Conservation (phyloP, 2,113 vertebrate genomes). For the Pelodiscus sinensis region DNA sequence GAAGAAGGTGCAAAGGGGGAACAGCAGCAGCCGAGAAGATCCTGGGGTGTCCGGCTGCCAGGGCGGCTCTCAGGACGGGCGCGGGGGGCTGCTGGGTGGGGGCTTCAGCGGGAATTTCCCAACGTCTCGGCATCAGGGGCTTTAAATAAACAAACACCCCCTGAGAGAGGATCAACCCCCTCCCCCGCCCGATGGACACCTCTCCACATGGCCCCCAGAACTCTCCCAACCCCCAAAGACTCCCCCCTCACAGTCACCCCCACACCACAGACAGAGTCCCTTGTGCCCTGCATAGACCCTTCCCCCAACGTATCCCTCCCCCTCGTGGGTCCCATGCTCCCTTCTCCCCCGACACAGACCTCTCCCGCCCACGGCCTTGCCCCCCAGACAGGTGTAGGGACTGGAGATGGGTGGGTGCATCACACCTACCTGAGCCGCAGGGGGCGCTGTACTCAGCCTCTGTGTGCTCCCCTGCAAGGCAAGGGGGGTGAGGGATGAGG, state of each 20-base stretch:
- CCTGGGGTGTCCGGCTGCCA: background rate
- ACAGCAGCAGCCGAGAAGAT: background rate
- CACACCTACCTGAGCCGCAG: slow-evolving; percentile 41
- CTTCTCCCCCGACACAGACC: background rate
- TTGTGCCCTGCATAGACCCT: background rate
- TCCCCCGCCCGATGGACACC: background rate
- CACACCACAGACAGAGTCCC: background rate
- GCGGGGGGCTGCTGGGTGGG: background rate
- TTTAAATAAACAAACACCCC: background rate
- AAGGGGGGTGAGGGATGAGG: background rate
- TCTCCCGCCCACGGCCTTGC: background rate
- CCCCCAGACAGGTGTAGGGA: background rate
- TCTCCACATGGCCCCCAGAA: background rate
- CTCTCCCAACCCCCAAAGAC: background rate
- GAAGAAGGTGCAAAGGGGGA: too few relatives aligned
- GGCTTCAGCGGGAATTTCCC: background rate
- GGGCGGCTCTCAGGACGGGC: fast-evolving
- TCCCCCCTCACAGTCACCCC: background rate
- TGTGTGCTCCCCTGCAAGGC: slow-evolving; percentile 38
- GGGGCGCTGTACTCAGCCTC: slow-evolving; percentile 47
- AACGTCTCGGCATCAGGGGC: background rate
- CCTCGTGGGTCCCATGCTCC: background rate
- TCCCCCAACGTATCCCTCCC: background rate
- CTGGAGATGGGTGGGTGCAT: background rate
- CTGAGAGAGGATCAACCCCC: background rate